A percentile compares a stretch with the other conserved stretches of the same genome.
Conservation (phyloP, 2,113 vertebrate genomes). For the Sardina pilchardus region DNA sequence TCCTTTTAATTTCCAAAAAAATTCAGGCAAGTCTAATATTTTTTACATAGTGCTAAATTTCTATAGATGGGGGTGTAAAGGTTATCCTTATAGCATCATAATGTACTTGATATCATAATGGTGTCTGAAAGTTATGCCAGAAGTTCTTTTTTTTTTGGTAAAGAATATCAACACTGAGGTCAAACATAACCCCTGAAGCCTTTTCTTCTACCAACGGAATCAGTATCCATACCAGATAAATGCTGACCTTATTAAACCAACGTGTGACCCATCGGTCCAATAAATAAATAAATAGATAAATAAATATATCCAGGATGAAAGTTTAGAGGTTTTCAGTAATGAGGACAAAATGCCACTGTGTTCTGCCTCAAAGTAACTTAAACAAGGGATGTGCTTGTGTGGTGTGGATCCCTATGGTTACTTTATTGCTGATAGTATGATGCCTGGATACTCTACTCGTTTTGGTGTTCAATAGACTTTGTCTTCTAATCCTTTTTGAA, state of each 20-base stretch:
- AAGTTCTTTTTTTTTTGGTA: constrained; percentile 45
- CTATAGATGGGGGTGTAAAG: constrained; percentile 69
- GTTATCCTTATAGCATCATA: constrained; percentile 70
- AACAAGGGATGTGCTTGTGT: constrained; percentile 52
- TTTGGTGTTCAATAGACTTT: constrained; percentile 55
- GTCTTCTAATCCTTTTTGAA: constrained; percentile 48
- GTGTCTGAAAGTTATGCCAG: constrained; percentile 63
- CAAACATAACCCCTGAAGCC: not conserved
- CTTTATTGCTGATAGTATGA: constrained; percentile 64
- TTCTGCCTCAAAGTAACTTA: constrained; percentile 46
- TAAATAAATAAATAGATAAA: constrained; percentile 51
- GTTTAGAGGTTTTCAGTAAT: constrained; percentile 22
- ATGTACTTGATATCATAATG: constrained; percentile 73
- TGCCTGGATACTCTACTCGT: constrained; percentile 58
- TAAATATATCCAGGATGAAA: not conserved
- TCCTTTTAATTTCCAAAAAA: constrained; percentile 50
- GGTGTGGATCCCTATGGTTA: constrained; percentile 44
- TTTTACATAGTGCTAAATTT: constrained; percentile 73
- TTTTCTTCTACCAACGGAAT: constrained; percentile 55
- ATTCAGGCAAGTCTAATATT: constrained; percentile 72
- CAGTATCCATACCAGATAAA: constrained; percentile 59
- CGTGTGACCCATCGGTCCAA: constrained; percentile 59
- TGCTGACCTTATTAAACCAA: constrained; percentile 65
- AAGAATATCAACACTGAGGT: not conserved
- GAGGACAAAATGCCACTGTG: constrained; percentile 22